Conservation (phyloP, 2,113 vertebrate species). For the Etia nguti region DNA sequence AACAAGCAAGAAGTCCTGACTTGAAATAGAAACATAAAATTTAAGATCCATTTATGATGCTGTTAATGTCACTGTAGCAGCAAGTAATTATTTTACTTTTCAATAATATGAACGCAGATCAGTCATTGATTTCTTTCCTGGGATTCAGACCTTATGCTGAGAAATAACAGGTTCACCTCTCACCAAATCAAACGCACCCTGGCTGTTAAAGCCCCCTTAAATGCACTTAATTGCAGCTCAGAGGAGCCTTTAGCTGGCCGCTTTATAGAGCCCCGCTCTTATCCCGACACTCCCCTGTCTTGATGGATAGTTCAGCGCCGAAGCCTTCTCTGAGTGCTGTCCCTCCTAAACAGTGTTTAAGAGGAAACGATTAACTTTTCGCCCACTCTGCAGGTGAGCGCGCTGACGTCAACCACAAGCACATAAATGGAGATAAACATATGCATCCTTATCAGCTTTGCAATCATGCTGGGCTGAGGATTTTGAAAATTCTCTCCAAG, state of each 20-base stretch:
- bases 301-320: constrained; percentile 24
- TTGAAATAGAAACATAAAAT: neutral
- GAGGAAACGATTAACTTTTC: constrained; percentile 15
- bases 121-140: neutral
- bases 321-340: constrained; percentile 13
- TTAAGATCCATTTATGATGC: neutral
- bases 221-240: constrained; percentile 27
- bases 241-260: constrained; percentile 21
- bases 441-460: neutral
- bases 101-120: neutral
- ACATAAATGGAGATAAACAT: neutral
- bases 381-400: neutral
- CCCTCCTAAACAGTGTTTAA: constrained; percentile 19
- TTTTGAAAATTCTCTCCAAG: neutral
- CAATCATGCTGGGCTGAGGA: neutral
- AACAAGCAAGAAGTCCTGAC: neutral
- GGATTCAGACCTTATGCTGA: neutral
- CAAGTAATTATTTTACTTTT: neutral
- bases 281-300: constrained; percentile 15
- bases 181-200: constrained; percentile 26
- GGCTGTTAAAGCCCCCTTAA: constrained; percentile 27
- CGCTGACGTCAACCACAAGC: neutral
- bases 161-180: neutral
- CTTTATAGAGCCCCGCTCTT: constrained; percentile 31
- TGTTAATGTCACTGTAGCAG: neutral